Percentiles rank a stretch among this genome's conserved stretches.
Evolutionary conservation across 2,797 vertebrate species (phyloP).

Genomic region (Manis crassicaudata): DNA sequence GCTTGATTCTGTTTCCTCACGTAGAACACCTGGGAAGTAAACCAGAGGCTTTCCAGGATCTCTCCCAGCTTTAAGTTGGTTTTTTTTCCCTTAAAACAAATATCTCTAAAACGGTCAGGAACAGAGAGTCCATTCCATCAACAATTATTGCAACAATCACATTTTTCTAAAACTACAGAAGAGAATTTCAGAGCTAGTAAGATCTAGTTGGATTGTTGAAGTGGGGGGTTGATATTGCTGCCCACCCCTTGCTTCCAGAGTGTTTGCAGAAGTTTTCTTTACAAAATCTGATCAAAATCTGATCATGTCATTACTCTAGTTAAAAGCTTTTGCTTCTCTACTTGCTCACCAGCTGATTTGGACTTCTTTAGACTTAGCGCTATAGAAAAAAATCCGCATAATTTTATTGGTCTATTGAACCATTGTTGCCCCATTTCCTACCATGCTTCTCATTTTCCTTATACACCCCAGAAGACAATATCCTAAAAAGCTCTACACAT

Average conservation of each 20-base stretch:
- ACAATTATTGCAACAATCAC: background rate
- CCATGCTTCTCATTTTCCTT: background rate
- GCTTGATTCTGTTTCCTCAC: background rate
- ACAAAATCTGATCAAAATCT: background rate
- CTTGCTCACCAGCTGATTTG: background rate
- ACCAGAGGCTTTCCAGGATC: background rate
- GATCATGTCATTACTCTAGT: background rate
- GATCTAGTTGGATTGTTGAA: background rate
- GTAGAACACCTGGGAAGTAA: background rate
- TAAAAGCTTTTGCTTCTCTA: background rate
- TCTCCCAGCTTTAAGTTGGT: background rate
- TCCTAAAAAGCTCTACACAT: background rate
- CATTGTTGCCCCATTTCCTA: background rate
- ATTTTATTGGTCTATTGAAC: background rate
- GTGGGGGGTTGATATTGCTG: background rate
- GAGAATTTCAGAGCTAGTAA: background rate
- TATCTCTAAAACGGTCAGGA: background rate
- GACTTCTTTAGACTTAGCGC: background rate
- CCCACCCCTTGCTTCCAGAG: background rate
- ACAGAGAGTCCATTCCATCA: background rate
- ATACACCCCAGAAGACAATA: background rate
- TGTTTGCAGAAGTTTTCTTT: background rate
- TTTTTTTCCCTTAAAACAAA: constrained; percentile 12
- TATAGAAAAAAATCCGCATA: background rate
- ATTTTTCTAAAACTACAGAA: background rate